Conservation (phyloP, 2,888 invertebrate genomes). For the Agonum fuliginosum region DNA sequence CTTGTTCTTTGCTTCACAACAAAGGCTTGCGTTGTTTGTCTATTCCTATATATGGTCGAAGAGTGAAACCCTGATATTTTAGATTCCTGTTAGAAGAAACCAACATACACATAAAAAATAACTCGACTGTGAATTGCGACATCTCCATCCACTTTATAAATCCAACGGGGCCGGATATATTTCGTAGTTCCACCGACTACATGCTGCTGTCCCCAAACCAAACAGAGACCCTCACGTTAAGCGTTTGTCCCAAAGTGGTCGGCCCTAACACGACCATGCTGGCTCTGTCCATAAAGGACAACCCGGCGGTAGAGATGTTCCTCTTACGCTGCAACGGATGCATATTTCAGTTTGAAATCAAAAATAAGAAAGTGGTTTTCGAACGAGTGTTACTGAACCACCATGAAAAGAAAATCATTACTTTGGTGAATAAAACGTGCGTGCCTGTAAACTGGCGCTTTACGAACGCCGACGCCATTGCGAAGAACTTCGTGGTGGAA, state of each 20-base stretch:
- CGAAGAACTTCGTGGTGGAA: constrained; percentile 65
- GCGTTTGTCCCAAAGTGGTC: constrained; percentile 67
- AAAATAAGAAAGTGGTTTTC: constrained; percentile 72
- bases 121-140: constrained; percentile 74
- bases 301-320: constrained; percentile 76
- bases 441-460: constrained; percentile 77
- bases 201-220: constrained; percentile 66
- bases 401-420: constrained; percentile 73
- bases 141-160: constrained; percentile 73
- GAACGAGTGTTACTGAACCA: constrained; percentile 76
- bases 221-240: constrained; percentile 66
- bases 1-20: too few species aligned
- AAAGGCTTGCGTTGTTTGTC: too few species aligned
- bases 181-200: constrained; percentile 71
- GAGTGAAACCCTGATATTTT: too few species aligned
- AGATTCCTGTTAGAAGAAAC: constrained; percentile 37
- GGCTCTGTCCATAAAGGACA: constrained; percentile 74
- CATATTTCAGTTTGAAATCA: constrained; percentile 73
- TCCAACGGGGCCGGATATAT: constrained; percentile 71
- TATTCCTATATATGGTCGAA: too few species aligned
- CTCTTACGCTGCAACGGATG: constrained; percentile 75
- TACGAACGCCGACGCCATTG: constrained; percentile 67
- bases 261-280: constrained; percentile 68
- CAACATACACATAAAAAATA: constrained; percentile 72
- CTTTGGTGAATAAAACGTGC: constrained; percentile 76